These are phyloP conservation scores for Typhlichthys eigenmanni DNA, from an alignment of 2,797 vertebrate species.

Conservation along the genomic window DNA sequence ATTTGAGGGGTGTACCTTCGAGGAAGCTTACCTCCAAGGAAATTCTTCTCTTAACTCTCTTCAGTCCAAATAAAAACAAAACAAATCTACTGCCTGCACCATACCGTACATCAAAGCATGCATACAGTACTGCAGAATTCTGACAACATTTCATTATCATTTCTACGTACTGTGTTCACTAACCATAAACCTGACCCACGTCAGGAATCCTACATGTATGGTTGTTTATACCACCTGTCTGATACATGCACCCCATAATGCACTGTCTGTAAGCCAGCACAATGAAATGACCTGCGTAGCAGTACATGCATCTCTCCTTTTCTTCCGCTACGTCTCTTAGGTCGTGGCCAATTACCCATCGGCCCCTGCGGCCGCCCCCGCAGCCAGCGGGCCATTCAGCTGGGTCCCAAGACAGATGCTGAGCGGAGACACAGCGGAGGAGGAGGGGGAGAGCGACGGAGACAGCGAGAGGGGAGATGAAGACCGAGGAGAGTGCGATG, in stretches of 20 bases:
- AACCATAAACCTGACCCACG: neutral
- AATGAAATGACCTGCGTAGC: constrained; percentile 1
- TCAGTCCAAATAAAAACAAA: too few relatives aligned
- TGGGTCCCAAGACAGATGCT: constrained; percentile 91
- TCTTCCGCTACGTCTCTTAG: constrained; percentile 44
- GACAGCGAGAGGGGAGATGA: constrained; percentile 81
- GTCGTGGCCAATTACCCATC: constrained; percentile 79
- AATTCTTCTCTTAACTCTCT: too few relatives aligned
- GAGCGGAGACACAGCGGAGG: constrained; percentile 84
- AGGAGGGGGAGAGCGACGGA: constrained; percentile 84
- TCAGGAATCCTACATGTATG: neutral
- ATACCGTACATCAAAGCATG: neutral
- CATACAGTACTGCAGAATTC: neutral
- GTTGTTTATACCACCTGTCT: too few relatives aligned
- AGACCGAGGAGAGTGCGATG: constrained; percentile 88
- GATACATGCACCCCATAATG: neutral
- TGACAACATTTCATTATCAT: too few relatives aligned
- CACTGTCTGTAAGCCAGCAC: neutral
- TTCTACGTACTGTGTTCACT: too few relatives aligned
- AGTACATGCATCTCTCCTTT: neutral
- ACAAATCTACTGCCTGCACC: neutral
- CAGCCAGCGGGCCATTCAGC: constrained; percentile 78
- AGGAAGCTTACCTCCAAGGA: too few relatives aligned
- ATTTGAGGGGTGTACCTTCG: too few relatives aligned
- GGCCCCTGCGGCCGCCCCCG: constrained; percentile 54